A percentile compares a stretch with the other conserved stretches of the same genome.
phyloP scores from a whole-genome alignment of 2,888 invertebrate genomes.

The Poecilus cupreus region DNA sequence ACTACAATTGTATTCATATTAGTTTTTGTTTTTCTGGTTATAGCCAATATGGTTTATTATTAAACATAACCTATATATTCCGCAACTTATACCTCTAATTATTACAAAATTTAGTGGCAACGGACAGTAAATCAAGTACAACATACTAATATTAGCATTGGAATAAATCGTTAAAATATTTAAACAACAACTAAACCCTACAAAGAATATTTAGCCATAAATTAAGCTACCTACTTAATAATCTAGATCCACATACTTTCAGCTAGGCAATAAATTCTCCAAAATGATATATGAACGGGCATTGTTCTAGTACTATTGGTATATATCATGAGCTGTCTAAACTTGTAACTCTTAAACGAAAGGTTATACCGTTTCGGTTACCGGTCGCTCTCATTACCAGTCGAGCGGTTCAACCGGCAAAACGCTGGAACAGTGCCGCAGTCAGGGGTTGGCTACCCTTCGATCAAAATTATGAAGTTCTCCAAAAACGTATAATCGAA shows the following conservation, averaged over 20 bases:
- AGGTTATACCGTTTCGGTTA: conserved; percentile 19
- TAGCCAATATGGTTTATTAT: too few relatives aligned
- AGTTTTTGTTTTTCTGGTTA: too few relatives aligned
- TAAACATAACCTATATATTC: too few relatives aligned
- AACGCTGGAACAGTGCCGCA: too few relatives aligned
- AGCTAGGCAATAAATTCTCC: conserved; percentile 26
- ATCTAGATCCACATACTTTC: conserved; percentile 26
- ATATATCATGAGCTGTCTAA: conserved; percentile 32
- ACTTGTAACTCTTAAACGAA: conserved; percentile 34
- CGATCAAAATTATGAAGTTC: too few relatives aligned
- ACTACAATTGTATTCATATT: too few relatives aligned
- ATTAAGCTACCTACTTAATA: conserved; percentile 34
- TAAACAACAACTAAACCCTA: not conserved
- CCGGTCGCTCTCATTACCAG: conserved; percentile 31
- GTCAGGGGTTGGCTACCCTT: too few relatives aligned
- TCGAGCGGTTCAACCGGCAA: not conserved
- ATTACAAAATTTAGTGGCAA: too few relatives aligned
- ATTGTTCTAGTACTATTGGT: conserved; percentile 30
- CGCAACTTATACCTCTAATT: too few relatives aligned
- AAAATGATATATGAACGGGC: conserved; percentile 35
- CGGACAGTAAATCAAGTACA: not conserved
- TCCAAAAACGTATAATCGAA: too few relatives aligned
- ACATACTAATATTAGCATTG: not conserved
- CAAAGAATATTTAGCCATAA: conserved; percentile 11
- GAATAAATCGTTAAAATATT: not conserved